phyloP scores from a whole-genome alignment of 2,113 vertebrate species.

The Balaeniceps rex region DNA sequence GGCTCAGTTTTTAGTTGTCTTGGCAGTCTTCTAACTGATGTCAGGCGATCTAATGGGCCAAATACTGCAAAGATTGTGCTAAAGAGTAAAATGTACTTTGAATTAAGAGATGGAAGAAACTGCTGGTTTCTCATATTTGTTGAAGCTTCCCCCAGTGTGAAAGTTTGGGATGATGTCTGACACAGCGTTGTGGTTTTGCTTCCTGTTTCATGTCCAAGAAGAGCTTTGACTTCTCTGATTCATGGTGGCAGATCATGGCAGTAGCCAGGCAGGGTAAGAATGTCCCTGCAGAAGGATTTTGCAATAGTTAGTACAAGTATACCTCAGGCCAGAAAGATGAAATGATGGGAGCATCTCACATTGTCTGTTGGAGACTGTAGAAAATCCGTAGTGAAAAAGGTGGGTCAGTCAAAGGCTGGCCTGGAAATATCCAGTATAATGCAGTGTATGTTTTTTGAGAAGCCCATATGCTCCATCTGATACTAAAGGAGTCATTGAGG shows the following conservation, averaged over 20 bases:
- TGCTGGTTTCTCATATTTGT: not conserved
- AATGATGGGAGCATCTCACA: not conserved
- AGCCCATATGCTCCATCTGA: rapidly evolving
- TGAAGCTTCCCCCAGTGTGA: not conserved
- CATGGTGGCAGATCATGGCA: not conserved
- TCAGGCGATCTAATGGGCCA: not conserved
- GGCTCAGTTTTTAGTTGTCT: not conserved
- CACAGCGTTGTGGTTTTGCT: not conserved
- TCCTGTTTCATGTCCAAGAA: not conserved
- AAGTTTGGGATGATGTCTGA: not conserved
- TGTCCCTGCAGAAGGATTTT: not conserved
- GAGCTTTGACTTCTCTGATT: not conserved
- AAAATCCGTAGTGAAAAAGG: not conserved
- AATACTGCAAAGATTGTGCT: not conserved
- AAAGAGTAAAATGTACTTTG: not conserved
- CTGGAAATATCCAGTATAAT: not conserved
- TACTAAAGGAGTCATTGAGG: not conserved
- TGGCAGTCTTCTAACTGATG: not conserved
- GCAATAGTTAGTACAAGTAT: not conserved
- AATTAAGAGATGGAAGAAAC: not conserved
- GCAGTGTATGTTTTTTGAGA: not conserved
- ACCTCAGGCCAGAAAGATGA: not conserved
- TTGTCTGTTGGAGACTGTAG: not conserved
- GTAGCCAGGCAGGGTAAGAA: not conserved
- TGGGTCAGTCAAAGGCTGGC: not conserved